phyloP scores from a whole-genome alignment of 2,888 invertebrate genomes.

The Uropetala carovei region DNA sequence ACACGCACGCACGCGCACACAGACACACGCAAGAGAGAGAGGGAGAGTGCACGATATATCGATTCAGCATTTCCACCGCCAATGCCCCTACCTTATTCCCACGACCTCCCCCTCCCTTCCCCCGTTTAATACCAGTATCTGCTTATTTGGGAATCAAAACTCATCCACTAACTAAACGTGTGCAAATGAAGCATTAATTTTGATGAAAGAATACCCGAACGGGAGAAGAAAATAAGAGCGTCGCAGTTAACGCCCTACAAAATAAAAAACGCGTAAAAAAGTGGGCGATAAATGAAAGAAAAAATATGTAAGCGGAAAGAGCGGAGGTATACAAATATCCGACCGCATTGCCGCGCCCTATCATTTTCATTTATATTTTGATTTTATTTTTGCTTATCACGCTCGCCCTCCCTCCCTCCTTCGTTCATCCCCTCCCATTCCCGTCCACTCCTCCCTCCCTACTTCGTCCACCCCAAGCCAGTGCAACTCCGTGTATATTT shows the following conservation, averaged over 20 bases:
- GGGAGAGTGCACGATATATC: neutral
- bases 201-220: constrained; percentile 15
- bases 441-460: too few relatives aligned
- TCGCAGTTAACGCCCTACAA: neutral
- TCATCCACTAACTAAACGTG: constrained; percentile 3
- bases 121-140: neutral
- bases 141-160: neutral
- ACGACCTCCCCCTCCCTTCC: neutral
- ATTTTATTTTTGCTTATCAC: too few relatives aligned
- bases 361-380: too few relatives aligned
- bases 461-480: too few relatives aligned
- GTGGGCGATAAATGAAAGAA: neutral
- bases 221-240: neutral
- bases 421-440: too few relatives aligned
- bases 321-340: too few relatives aligned
- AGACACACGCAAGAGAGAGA: too few relatives aligned
- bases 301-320: neutral
- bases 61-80: neutral
- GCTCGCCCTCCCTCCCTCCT: too few relatives aligned
- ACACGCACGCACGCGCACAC: too few relatives aligned
- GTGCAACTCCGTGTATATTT: too few relatives aligned
- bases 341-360: too few relatives aligned
- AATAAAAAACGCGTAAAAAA: neutral
- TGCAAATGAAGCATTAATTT: constrained; percentile 8
- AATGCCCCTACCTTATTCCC: too few relatives aligned